Base-by-base conservation (phyloP, 2,113 vertebrate genomes). In the Peucedramus taeniatus region DNA sequence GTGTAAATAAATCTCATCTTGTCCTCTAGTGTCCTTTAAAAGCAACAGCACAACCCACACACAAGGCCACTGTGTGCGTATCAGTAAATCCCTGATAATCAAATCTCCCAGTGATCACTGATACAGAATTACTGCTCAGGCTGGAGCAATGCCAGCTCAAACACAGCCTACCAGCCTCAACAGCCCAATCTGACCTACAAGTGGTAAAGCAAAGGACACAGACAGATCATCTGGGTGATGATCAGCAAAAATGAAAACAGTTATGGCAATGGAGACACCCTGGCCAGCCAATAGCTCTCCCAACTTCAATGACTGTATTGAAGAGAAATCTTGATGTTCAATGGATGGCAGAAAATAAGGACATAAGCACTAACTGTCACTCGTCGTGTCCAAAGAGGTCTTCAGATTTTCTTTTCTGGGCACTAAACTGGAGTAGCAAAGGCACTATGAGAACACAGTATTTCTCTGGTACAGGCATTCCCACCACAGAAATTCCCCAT, bases 1-100 rank as follows among this genome's bases (percentile, higher is more conserved):
- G 77, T 23, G 51, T 54, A 81, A 96, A 93, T 95, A 95, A 96
- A 96, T 84, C 75, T 61, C 66, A 39, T 33, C 56, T 75, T 8
- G 26, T 71, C 65, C 56, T 71, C 65, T 26, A 37, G 37, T 11
- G 76, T 71, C 86, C 80, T 94, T 89, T 92, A 87, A 92, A 95
- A 81, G 68, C 68, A 87, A 89, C 64, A 63, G 60, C 82, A 83
- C 66, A 83, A 86, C 24, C 70, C 60, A 51, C 11, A 35, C 47
- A 39, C 56, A 75, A 87, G 65, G 69, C 49, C 74, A 71, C 51
- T 24, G 56, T 27, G 31, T 37, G 26, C 2, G 19, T 83, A 90
- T 94, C 5, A 28, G 79, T 80, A 91, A 76, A 93, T 61, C 59
- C 35, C 19, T 42, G 59, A 93, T 90, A 97, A 94, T 80, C 93